Evolutionary conservation across 35 echinoderm and acorn worm genomes (phyloP).

Genomic region (Hemicentrotus pulcherrimus): DNA sequence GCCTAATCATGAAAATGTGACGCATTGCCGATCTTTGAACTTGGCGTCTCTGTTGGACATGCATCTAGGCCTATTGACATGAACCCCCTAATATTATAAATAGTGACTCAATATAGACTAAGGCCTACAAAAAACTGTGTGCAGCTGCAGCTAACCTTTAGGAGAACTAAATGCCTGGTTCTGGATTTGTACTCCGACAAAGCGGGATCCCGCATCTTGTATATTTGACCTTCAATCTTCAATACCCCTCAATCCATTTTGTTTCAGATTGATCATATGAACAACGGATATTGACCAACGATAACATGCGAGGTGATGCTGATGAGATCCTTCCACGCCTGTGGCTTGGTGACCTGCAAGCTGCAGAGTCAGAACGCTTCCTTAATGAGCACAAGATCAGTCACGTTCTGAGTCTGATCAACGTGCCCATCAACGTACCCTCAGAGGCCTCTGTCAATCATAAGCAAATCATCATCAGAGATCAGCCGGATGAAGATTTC

Average conservation of each 20-base stretch:
- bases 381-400: not conserved
- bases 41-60: too few species aligned
- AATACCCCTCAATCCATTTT: not conserved
- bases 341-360: not conserved
- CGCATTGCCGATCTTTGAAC: too few species aligned
- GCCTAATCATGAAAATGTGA: too few species aligned
- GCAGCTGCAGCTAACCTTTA: too few species aligned
- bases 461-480: not conserved
- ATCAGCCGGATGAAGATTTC: conserved; percentile 16
- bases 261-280: not conserved
- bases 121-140: too few species aligned
- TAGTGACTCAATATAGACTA: too few species aligned
- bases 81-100: too few species aligned
- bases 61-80: too few species aligned
- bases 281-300: not conserved
- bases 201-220: too few species aligned
- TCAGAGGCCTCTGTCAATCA: not conserved
- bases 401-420: conserved; percentile 25
- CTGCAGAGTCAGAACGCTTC: not conserved
- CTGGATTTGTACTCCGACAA: too few species aligned
- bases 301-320: not conserved
- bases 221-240: too few species aligned
- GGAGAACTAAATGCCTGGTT: too few species aligned
- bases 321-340: conserved; percentile 35
- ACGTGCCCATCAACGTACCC: not conserved